Base-by-base conservation (phyloP, 2,113 vertebrate species). In the Rhizomys pruinosus region DNA sequence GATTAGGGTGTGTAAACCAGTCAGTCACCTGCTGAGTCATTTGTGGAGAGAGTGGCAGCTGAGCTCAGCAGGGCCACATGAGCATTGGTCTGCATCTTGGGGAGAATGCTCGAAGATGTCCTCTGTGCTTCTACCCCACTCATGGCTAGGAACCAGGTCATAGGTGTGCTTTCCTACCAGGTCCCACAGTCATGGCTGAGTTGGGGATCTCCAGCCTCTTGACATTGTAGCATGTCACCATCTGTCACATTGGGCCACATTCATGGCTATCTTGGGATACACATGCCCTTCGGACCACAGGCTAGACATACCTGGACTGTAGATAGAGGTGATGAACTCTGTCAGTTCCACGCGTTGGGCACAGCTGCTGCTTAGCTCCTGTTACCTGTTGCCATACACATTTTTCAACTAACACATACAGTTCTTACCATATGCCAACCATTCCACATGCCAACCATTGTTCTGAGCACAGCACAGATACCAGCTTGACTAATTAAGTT, bases 91-190 rank as follows among this genome's bases (percentile, higher is more conserved):
- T 9, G 13, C 16, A 57, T 3, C 64, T 87, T 37, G 57, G 39
- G 76, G 74, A 69, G 13, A 23, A 17, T 22, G 72, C 29, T 84
- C 0, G 17, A 20, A 66, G 20, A 42, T 61, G 16, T 2, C 0
- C n/a, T 69, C 0, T 66, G 44, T 22, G 17, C 73, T 9, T 47
- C 69, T 79, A 32, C 16, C 37, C 52, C 42, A 88, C 25, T 61
- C 19, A 5, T 37, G 15, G 19, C 25, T 19, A 25, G 64, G 29
- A n/a, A 8, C 77, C 13, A 3, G 57, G 42, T 59, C 7, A 1
- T 13, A 22, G 0, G 4, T n/a, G 9, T 11, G 0, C 15, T 39
- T 23, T 55, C n/a, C 42, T 5, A 27, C 1, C 15, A 20, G 66
- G 76, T n/a, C 23, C 52, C 25, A 9, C 27, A 10, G 27, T 39